Evolutionary conservation across 37 sponge, comb jelly and placozoan genomes (phyloP), one percentile per base, ranked within the genome.

Genomic region (Bolinopsis microptera): DNA sequence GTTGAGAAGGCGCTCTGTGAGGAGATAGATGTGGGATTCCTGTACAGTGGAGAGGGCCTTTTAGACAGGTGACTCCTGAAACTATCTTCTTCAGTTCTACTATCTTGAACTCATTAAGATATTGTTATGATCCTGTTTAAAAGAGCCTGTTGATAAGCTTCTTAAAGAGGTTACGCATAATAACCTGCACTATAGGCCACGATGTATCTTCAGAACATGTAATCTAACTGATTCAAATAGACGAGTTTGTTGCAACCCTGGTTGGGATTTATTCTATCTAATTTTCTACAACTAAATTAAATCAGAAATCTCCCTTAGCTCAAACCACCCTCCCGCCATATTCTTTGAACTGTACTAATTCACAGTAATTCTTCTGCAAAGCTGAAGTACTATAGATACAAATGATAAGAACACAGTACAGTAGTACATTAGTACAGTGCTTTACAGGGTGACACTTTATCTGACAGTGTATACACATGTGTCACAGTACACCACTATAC

Each of bases 1-100:
- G 92, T 99, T 82, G 97, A 97, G 93, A 92, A 97, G 32, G 98
- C 97, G 0, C 68, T 99, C 38, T 93, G 94, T 77, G 96, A 97
- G 9, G 67, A 69, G 16, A 93, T 94, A 72, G 98, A 97, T 39
- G 24, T 93, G 5, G 24, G 24, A 1, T 93, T 93, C 72, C 76
- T 69, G 1, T 93, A 93, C 93, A 39, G 75, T 37, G 74, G 74
- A 8, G 93, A 74, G n/a, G 41, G 41, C 3, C 39, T 69, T 24
- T 48, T 23, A 5, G 93, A 93, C 31, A 69, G 93, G 93, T 74
- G 1, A n/a, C n/a, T n/a, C n/a, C n/a, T n/a, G n/a, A n/a, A n/a
- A n/a, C n/a, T n/a, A n/a, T n/a, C n/a, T n/a, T n/a, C n/a, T n/a
- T n/a, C n/a, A n/a, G n/a, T n/a, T n/a, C n/a, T n/a, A n/a, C n/a